Percentiles rank a stretch among this genome's conserved stretches.
phyloP scores from a whole-genome alignment of 2,888 invertebrate species.

The Scrobipalpa atriplicella region DNA sequence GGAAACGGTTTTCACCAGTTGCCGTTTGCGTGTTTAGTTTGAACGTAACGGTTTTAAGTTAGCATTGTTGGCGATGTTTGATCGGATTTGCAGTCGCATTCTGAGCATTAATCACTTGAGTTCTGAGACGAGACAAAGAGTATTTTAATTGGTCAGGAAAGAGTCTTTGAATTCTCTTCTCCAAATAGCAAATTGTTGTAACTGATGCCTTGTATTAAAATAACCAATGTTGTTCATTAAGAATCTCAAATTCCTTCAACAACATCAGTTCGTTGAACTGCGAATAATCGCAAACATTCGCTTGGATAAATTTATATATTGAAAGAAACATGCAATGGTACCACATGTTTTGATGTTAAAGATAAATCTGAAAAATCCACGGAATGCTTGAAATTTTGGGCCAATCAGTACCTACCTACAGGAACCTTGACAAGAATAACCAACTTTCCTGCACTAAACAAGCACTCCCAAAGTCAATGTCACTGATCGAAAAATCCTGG shows the following conservation, averaged over 20 bases:
- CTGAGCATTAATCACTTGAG: slow-evolving; percentile 6
- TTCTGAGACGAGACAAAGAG: slow-evolving; percentile 4
- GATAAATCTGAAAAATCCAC: too few relatives aligned
- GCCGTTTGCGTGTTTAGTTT: slow-evolving; percentile 31
- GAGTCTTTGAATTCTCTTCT: not conserved
- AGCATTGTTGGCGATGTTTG: slow-evolving; percentile 4
- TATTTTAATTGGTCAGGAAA: slow-evolving; percentile 8
- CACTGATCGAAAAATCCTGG: too few relatives aligned
- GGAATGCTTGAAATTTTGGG: too few relatives aligned
- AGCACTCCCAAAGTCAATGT: too few relatives aligned
- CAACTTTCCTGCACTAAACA: too few relatives aligned
- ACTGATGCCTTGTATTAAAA: not conserved
- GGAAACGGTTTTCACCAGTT: slow-evolving; percentile 41
- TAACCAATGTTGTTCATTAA: not conserved
- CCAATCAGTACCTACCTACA: too few relatives aligned
- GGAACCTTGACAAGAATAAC: too few relatives aligned
- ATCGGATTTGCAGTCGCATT: not conserved
- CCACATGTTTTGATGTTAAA: too few relatives aligned
- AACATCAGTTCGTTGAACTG: not conserved
- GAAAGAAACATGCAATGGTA: too few relatives aligned
- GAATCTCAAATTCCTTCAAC: not conserved
- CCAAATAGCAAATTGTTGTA: not conserved
- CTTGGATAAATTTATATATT: too few relatives aligned
- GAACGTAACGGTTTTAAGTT: slow-evolving; percentile 20
- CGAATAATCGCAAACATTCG: too few relatives aligned